phyloP scores from a whole-genome alignment of 1,140 invertebrate genomes.

The Anastrepha ludens region DNA sequence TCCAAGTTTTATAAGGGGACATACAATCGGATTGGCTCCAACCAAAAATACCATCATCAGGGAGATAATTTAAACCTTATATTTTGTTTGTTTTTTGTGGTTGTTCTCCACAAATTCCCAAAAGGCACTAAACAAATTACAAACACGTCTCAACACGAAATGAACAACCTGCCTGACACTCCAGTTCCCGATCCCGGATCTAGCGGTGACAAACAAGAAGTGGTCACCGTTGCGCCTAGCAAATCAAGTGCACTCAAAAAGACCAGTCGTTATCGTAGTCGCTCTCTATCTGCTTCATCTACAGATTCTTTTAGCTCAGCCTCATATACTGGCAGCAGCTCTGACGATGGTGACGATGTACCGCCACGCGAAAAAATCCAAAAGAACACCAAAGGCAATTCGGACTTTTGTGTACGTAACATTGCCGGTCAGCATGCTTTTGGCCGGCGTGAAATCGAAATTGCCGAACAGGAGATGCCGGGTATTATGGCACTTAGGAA shows the following conservation, averaged over 20 bases:
- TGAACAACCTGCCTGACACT: constrained; percentile 70
- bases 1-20: not conserved
- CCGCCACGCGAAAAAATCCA: constrained; percentile 90
- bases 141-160: constrained; percentile 53
- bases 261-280: constrained; percentile 88
- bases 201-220: constrained; percentile 69
- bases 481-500: constrained; percentile 96
- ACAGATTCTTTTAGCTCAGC: constrained; percentile 95
- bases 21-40: not conserved
- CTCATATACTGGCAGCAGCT: constrained; percentile 92
- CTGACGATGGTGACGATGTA: constrained; percentile 85
- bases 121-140: not conserved
- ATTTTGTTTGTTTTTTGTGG: not conserved
- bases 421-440: constrained; percentile 94
- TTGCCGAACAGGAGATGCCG: constrained; percentile 98
- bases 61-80: not conserved
- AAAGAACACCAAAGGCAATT: constrained; percentile 85
- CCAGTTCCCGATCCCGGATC: constrained; percentile 72
- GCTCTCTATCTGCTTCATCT: constrained; percentile 93
- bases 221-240: constrained; percentile 66
- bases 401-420: constrained; percentile 93
- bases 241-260: constrained; percentile 86
- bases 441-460: constrained; percentile 96
- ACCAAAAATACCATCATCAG: not conserved
- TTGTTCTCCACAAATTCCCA: not conserved